Base-by-base conservation (phyloP, 2,888 invertebrate species). In the Strigamia transsilvanica region DNA sequence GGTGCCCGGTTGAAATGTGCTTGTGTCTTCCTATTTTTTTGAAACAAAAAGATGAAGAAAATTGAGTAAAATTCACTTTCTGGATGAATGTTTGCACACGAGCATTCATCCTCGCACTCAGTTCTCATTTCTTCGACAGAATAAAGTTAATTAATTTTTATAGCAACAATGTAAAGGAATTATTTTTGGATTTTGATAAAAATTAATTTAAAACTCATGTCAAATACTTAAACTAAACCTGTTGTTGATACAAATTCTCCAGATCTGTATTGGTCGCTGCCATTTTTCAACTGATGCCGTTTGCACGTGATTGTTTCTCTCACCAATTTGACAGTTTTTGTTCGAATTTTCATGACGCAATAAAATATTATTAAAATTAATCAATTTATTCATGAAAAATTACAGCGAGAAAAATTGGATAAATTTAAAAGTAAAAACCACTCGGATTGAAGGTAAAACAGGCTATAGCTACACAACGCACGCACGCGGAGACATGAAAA, bases 201-300 rank as follows among this genome's bases (percentile, higher is more conserved):
- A 61, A 61, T 61, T 61, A 18, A 18, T 38, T n/a, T 4, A 46
- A 46, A 46, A 46, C 15, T 46, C 12, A 23, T 61, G 61, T 61
- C 21, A 18, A 61, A 61, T 61, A 23, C 61, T 61, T 7, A 61
- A 61, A 61, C 61, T 10, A 61, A 61, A 80, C 80, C 80, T 80
- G 80, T 38, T 81, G 81, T 46, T 81, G 81, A 77, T 81, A 81
- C 38, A 81, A 51, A 77, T 81, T 81, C 18, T 81, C 81, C 66
- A 81, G 41, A 46, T 81, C 81, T 15, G 81, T 81, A 41, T 81
- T 81, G 21, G 73, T 38, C 12, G 73, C 81, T 73, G 81, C 81
- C 81, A 81, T 81, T 15, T 81, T 81, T 66, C 61, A 7, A 9
- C 18, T 23, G 42, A 23, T 42, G 18, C 23, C 41, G 10, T 15